Evolutionary conservation across 2,888 invertebrate genomes (phyloP).

Genomic region (Caenorhabditis sp.): DNA sequence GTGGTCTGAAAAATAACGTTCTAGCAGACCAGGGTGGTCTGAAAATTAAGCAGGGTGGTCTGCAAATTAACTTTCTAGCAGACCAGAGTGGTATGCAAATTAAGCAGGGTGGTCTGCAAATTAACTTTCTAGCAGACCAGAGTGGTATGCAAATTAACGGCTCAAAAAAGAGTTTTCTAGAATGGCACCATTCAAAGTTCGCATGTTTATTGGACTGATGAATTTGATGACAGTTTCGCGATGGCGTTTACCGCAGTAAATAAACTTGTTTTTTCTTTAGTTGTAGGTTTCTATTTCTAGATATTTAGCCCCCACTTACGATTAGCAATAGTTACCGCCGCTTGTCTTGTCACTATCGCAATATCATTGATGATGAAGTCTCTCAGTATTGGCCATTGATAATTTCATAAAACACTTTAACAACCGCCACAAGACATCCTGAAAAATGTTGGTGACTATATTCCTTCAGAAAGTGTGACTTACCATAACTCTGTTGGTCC

Average conservation of each 20-base stretch:
- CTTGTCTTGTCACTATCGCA: constrained; percentile 41
- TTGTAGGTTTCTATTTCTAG: constrained; percentile 31
- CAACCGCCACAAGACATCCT: constrained; percentile 27
- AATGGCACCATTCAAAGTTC: constrained; percentile 30
- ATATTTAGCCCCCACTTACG: constrained; percentile 28
- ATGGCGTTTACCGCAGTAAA: constrained; percentile 10
- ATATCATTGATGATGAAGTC: no score
- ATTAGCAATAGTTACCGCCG: constrained; percentile 16
- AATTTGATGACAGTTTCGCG: constrained; percentile 29
- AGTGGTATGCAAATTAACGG: no score
- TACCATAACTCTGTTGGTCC: constrained; percentile 77
- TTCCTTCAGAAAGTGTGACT: background rate
- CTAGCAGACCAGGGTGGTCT: no score
- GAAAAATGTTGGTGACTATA: no score
- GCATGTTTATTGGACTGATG: constrained; percentile 29
- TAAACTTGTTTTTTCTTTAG: no score
- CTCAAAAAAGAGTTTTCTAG: constrained; percentile 6
- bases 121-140: no score
- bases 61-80: no score
- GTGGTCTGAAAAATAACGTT: no score
- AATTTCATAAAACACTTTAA: constrained; percentile 37
- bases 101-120: no score
- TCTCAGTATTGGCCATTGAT: constrained; percentile 52
- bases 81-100: no score
- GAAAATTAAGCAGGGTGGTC: no score